Base-by-base conservation (phyloP, 2,797 vertebrate genomes). In the Centropyge bicolor region DNA sequence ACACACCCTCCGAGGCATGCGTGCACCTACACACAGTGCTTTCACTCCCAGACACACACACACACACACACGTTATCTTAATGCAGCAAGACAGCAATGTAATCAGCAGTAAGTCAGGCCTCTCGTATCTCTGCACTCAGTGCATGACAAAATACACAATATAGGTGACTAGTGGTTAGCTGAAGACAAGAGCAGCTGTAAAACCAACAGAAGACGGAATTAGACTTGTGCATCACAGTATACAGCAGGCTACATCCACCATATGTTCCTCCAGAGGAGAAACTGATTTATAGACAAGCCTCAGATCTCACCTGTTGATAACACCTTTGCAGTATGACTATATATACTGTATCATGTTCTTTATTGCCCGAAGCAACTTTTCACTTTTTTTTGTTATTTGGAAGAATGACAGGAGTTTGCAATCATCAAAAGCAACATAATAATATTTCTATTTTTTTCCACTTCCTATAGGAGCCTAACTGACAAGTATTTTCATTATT, bases 71-170 rank as follows among this genome's bases (percentile, higher is more conserved):
- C 12, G 4, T 77, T 88, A 88, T 91, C 86, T 88, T 41, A 66
- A 67, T 24, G 82, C 72, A 70, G 70, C 27, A 82, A 81, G 76
- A 70, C 57, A 60, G 51, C 82, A 83, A 13, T 71, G 82, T 79
- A 82, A 89, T 88, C 87, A 85, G 86, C 77, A 71, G 62, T 70
- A 63, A 81, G 65, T 83, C 87, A 87, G 74, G 70, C 52, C 63
- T 41, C 62, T 65, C 8, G 0, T 81, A 59, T 86, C 72, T 64
- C 84, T 68, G 65, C 64, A 20, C 52, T 55, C 59, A 40, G 65
- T 41, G 70, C 76, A 66, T 31, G 59, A 54, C 59, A 70, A 66
- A 85, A 70, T 9, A 73, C 72, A 80, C 80, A 70, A 46, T 48
- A 22, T 6, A 66, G 57, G 63, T 78, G 70, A 62, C 31, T 11